Conservation (phyloP, 2,888 invertebrate genomes). For the Pantelozetes paolii region DNA sequence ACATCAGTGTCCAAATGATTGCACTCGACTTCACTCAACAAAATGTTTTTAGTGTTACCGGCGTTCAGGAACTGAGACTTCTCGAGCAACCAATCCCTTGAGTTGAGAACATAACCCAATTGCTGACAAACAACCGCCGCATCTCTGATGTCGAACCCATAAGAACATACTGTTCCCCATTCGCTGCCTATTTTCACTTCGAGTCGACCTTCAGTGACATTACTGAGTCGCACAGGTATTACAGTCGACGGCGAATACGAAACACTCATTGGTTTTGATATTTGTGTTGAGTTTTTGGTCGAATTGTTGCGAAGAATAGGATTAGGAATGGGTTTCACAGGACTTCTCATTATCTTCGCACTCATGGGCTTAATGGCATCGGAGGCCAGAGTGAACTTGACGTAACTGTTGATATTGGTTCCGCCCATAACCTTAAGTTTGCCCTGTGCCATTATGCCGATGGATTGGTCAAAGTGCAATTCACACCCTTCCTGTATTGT, state of each 20-base stretch:
- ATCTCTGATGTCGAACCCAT: slow-evolving; percentile 86
- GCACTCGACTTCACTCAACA: slow-evolving; percentile 83
- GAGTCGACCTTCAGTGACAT: slow-evolving; percentile 80
- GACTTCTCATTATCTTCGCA: slow-evolving; percentile 6
- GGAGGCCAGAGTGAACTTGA: slow-evolving; percentile 45
- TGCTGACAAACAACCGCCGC: slow-evolving; percentile 94
- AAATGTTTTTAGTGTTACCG: slow-evolving; percentile 63
- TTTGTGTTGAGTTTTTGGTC: neutral
- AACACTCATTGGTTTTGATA: neutral
- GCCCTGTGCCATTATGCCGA: slow-evolving; percentile 95
- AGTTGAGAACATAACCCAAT: slow-evolving; percentile 84
- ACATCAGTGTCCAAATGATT: slow-evolving; percentile 85
- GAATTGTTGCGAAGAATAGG: neutral
- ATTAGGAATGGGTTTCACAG: slow-evolving; percentile 18
- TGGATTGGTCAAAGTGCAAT: slow-evolving; percentile 70
- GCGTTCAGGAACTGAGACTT: slow-evolving; percentile 75
- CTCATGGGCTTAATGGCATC: slow-evolving; percentile 12
- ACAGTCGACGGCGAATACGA: slow-evolving; percentile 19
- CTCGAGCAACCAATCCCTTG: slow-evolving; percentile 82
- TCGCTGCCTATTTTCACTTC: slow-evolving; percentile 72
- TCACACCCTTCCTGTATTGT: slow-evolving; percentile 82
- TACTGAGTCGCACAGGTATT: slow-evolving; percentile 68
- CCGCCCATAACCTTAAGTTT: slow-evolving; percentile 62
- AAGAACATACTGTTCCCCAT: slow-evolving; percentile 97
- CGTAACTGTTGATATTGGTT: slow-evolving; percentile 43